phyloP scores from a whole-genome alignment of 1,140 invertebrate genomes.

The Zelostemma sp. region DNA sequence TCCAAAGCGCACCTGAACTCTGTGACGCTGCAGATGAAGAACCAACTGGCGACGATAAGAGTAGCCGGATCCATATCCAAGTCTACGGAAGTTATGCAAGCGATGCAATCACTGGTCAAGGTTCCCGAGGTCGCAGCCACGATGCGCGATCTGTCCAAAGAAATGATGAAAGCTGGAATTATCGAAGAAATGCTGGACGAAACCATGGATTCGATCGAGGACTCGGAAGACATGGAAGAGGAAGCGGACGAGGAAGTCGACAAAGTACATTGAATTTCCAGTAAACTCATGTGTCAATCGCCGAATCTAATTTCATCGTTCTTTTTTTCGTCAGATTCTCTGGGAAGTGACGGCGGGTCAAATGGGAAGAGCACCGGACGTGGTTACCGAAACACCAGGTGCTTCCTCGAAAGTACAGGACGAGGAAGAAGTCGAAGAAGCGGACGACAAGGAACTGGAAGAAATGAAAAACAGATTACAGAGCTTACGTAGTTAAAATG shows the following conservation, averaged over 20 bases:
- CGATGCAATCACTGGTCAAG: slow-evolving; percentile 92
- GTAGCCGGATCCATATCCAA: slow-evolving; percentile 92
- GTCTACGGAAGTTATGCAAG: slow-evolving; percentile 97
- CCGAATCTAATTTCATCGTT: neutral
- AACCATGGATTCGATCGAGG: slow-evolving; percentile 92
- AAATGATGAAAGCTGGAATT: slow-evolving; percentile 99
- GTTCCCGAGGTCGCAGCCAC: slow-evolving; percentile 94
- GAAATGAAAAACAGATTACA: slow-evolving; percentile 89
- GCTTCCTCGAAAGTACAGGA: slow-evolving; percentile 70
- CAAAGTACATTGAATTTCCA: too few species aligned
- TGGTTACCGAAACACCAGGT: slow-evolving; percentile 77
- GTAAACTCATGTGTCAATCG: too few species aligned
- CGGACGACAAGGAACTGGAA: slow-evolving; percentile 84
- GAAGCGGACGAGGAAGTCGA: slow-evolving; percentile 94
- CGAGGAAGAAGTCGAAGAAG: slow-evolving; percentile 76
- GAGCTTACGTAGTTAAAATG: slow-evolving; percentile 82
- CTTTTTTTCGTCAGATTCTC: slow-evolving; percentile 76
- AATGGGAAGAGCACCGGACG: slow-evolving; percentile 88
- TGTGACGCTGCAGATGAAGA: slow-evolving; percentile 97
- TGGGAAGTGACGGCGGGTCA: slow-evolving; percentile 96
- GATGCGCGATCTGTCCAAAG: slow-evolving; percentile 98
- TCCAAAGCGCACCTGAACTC: slow-evolving; percentile 99
- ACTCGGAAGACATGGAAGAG: slow-evolving; percentile 92
- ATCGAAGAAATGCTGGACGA: slow-evolving; percentile 99
- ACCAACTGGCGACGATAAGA: slow-evolving; percentile 92